Conservation (phyloP, 2,113 vertebrate species). For the Anseranas semipalmata region DNA sequence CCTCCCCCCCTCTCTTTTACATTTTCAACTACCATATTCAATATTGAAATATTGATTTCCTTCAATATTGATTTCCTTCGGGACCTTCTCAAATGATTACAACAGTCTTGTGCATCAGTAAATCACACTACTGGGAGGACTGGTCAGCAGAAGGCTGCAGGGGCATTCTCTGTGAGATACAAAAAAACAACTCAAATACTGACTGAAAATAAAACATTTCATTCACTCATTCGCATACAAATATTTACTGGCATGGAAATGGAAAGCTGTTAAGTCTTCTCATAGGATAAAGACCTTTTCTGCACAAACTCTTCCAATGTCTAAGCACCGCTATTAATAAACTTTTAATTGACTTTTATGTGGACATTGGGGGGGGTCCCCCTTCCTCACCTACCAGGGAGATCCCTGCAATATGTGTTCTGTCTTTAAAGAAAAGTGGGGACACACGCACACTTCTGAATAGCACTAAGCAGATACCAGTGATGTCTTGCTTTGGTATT, state of each 20-base stretch:
- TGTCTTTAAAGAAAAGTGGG: not conserved
- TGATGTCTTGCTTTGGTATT: not conserved
- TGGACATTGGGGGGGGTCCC: not conserved
- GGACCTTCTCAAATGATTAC: not conserved
- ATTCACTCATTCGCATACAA: not conserved
- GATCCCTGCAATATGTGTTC: not conserved
- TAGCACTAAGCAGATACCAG: not conserved
- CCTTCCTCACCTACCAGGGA: not conserved
- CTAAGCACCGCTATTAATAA: not conserved
- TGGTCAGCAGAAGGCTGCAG: not conserved
- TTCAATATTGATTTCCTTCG: not conserved
- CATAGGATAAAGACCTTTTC: not conserved
- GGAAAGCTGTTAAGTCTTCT: not conserved
- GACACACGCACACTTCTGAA: not conserved
- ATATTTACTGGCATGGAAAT: not conserved
- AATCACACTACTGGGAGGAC: not conserved
- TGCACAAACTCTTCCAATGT: not conserved
- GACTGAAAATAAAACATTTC: not conserved
- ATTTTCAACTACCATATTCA: not conserved
- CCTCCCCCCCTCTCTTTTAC: not conserved
- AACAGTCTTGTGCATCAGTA: not conserved
- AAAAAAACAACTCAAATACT: not conserved
- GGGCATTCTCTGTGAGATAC: not conserved
- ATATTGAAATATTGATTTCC: not conserved
- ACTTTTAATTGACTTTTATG: not conserved